phyloP scores from a whole-genome alignment of 2,888 invertebrate species.

The Cheilosia vernalis region DNA sequence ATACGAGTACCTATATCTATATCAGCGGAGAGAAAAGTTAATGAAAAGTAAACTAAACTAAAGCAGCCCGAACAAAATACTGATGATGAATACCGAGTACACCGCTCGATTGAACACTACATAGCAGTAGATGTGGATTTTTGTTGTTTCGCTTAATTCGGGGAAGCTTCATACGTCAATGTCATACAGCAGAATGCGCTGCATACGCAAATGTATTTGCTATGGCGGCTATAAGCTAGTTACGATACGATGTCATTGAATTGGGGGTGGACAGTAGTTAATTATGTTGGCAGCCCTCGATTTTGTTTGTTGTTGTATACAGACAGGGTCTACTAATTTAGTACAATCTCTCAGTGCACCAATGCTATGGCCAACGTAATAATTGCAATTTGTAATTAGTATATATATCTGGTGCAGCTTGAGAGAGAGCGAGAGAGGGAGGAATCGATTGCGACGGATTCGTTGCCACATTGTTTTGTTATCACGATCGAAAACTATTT shows the following conservation, averaged over 20 bases:
- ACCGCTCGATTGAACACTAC: conserved; percentile 10
- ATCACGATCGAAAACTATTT: conserved; percentile 53
- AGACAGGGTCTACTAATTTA: conserved; percentile 37
- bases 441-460: conserved; percentile 63
- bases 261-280: conserved; percentile 81
- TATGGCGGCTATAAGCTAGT: conserved; percentile 36
- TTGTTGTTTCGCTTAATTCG: conserved; percentile 41
- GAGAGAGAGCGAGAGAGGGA: conserved; percentile 34
- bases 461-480: conserved; percentile 52
- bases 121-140: conserved; percentile 36
- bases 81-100: conserved; percentile 5
- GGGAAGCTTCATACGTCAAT: conserved; percentile 68
- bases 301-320: conserved; percentile 18
- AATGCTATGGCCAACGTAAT: conserved; percentile 70
- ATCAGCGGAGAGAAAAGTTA: conserved; percentile 63
- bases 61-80: conserved; percentile 48
- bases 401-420: conserved; percentile 57
- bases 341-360: conserved; percentile 56
- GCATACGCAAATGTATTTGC: conserved; percentile 55
- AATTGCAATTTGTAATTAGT: conserved; percentile 68
- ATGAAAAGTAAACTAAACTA: conserved; percentile 65
- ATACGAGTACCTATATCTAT: neutral
- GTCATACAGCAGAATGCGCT: conserved; percentile 53
- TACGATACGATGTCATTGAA: conserved; percentile 80
- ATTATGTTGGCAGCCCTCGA: conserved; percentile 63